Evolutionary conservation across 2,888 invertebrate genomes (phyloP), one percentile per base, ranked within the genome.

Genomic region (Conus canariensis): DNA sequence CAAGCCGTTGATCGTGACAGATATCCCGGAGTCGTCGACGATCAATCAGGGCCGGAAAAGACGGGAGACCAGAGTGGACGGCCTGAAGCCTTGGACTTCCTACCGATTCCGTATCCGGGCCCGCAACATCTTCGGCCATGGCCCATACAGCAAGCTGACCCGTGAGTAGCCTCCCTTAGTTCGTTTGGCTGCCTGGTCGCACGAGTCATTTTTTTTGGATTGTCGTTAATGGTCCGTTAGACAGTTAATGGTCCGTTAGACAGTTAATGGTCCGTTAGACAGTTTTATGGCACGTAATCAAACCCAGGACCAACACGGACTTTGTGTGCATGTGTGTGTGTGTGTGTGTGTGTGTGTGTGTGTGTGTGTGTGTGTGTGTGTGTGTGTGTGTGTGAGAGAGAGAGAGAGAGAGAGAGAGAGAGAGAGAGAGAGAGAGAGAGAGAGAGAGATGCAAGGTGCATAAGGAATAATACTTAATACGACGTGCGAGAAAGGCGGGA

Each of bases 71-170:
- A 59, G 25, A 3, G 90, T 94, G 16, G 91, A 90, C 70, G 93
- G 93, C 19, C 97, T 99, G 22, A 97, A 98, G 89, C 99, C 99
- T 0, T 98, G 98, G 97, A 98, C 98, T 0, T 97, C 98, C 0
- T 99, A 99, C 95, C 98, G 98, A 95, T 99, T 99, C 95, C 97
- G 98, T 93, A 98, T 99, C 7, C 97, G 98, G 91, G 98, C 99
- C 19, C 97, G 98, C 85, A 99, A 99, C 96, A 97, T 97, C 8
- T 93, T 90, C 80, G 99, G 99, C 0, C 97, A 97, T 91, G 99
- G 99, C 9, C 97, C 97, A 74, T 97, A 98, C 0, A 99, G 98
- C 0, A 97, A 97, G 5, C 98, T 98, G 0, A 94, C 95, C 83
- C 90, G 94, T 94, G 90, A 90, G 91, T 86, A 1, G 8, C 22